Percentiles rank a stretch among this genome's conserved stretches.
Evolutionary conservation across 2,888 invertebrate genomes (phyloP).

Genomic region (Eupithecia centaureata): DNA sequence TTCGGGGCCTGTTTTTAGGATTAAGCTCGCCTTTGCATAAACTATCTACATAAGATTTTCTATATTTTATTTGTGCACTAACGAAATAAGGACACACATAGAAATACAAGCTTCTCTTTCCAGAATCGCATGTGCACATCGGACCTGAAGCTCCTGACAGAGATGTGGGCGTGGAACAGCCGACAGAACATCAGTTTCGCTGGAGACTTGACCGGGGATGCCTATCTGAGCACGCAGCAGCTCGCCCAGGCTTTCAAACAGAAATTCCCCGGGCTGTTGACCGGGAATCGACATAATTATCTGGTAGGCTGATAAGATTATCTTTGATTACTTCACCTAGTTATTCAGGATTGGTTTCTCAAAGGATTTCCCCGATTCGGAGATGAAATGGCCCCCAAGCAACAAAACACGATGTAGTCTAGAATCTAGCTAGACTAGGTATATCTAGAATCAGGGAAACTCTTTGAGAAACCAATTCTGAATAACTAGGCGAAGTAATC

Average conservation of each 20-base stretch:
- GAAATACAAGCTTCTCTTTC: conserved; percentile 22
- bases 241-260: conserved; percentile 87
- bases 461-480: no score
- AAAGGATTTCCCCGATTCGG: background rate
- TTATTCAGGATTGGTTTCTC: background rate
- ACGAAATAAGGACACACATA: no score
- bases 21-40: no score
- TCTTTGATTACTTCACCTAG: background rate
- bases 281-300: conserved; percentile 80
- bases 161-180: conserved; percentile 87
- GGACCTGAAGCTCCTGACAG: conserved; percentile 85
- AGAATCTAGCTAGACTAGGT: no score
- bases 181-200: conserved; percentile 84
- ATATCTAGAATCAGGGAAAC: no score
- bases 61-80: no score
- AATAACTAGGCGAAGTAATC: no score
- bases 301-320: conserved; percentile 67
- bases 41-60: no score
- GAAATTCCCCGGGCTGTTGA: conserved; percentile 86
- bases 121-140: conserved; percentile 86
- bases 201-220: conserved; percentile 85
- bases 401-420: no score
- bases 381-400: background rate
- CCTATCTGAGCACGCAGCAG: conserved; percentile 86
- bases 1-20: no score